Base-by-base conservation (phyloP, 2,113 vertebrate genomes). In the Pao palembangensis region DNA sequence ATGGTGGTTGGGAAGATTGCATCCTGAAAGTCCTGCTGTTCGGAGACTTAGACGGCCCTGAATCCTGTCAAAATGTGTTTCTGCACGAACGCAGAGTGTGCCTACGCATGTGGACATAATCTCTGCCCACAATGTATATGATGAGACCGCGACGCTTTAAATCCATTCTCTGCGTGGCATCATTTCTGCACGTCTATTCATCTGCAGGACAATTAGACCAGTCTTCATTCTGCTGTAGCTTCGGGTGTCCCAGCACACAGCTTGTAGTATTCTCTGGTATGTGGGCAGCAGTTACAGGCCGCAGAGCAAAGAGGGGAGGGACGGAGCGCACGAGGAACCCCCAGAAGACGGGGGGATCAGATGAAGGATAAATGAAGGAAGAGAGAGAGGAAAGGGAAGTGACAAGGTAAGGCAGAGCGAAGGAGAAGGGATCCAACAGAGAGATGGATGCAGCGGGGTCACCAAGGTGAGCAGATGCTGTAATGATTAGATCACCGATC, bases 401-500 rank as follows among this genome's bases (percentile, higher is more conserved):
- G 80, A 79, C 78, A 71, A 14, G 17, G 79, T 66, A 75, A 72
- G 76, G 54, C 2, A 60, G 71, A 63, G 70, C 43, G 56, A 50
- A 67, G 34, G 73, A 54, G 85, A 72, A 53, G 59, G 60, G 58
- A 74, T 69, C 59, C 55, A 80, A 84, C 82, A 83, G 75, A 80
- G 88, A 80, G 88, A 85, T 84, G 85, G 82, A 86, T 87, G 82
- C 74, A 67, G 78, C 53, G 48, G 55, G 80, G 86, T 85, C 80
- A 76, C 50, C 0, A 76, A 72, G 85, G 86, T 87, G 84, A 86
- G 81, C 81, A 80, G 84, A 83, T 80, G 78, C 69, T 88, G 84
- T 87, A 80, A 84, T 86, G 88, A 89, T 89, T 85, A 88, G 88
- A 89, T 89, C 82, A 83, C 76, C 67, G 85, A 87, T 85, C 86